These are phyloP conservation scores for Copsychus sechellarum DNA, from an alignment of 2,113 vertebrate genomes.

Conservation along the genomic window DNA sequence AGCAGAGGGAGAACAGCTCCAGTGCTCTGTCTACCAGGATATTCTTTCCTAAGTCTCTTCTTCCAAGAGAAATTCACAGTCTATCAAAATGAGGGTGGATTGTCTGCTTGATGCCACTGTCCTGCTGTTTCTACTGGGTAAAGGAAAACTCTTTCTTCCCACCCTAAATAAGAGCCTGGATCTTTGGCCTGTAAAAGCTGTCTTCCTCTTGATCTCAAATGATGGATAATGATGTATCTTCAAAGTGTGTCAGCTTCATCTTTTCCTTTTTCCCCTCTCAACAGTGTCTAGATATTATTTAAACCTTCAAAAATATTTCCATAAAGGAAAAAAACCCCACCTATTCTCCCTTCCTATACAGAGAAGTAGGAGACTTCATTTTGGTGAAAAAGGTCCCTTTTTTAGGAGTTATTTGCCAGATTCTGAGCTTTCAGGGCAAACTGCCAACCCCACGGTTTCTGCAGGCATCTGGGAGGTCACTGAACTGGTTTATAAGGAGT, in stretches of 20 bases:
- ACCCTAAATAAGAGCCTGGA: not conserved
- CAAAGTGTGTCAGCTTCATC: not conserved
- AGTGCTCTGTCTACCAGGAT: not conserved
- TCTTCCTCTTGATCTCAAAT: not conserved
- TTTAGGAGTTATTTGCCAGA: constrained; percentile 3
- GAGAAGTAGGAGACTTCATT: not conserved
- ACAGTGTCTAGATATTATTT: not conserved
- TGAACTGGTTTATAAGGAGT: constrained; percentile 47
- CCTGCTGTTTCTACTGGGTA: not conserved
- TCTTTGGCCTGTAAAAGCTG: not conserved
- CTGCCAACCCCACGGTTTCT: constrained; percentile 31
- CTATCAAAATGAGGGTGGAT: not conserved
- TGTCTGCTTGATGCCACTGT: not conserved
- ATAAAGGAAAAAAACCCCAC: not conserved
- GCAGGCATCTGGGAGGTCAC: constrained; percentile 8
- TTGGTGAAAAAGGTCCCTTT: not conserved
- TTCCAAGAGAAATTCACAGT: not conserved
- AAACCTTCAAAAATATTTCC: not conserved
- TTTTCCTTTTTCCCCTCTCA: not conserved
- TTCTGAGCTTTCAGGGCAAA: not conserved
- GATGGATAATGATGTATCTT: not conserved
- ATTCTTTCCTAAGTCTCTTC: not conserved
- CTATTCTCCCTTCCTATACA: not conserved
- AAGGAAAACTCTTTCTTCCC: not conserved
- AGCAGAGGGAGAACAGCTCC: not conserved